A percentile compares a stretch with the other conserved stretches of the same genome.
Evolutionary conservation across 92 coral and sea anemone species (phyloP).

Genomic region (Chrysogorgia sp.): DNA sequence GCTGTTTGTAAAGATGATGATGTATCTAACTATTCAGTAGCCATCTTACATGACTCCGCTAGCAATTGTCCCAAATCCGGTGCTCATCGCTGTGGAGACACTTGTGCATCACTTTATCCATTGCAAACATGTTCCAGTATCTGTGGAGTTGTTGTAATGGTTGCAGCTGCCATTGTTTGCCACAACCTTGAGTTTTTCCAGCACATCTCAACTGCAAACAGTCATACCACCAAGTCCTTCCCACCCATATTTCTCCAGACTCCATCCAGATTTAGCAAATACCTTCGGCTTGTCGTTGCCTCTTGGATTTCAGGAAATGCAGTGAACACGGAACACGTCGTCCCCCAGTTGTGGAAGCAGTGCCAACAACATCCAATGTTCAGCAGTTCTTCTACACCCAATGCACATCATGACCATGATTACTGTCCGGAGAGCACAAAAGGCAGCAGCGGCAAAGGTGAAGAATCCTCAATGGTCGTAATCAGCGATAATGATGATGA

Average conservation of each 20-base stretch:
- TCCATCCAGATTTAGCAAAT: constrained; percentile 39
- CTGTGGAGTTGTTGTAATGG: constrained; percentile 50
- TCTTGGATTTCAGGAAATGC: constrained; percentile 48
- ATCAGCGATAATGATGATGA: no score
- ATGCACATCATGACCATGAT: neutral
- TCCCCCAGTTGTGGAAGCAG: constrained; percentile 17
- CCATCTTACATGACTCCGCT: constrained; percentile 13
- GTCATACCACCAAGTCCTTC: constrained; percentile 11
- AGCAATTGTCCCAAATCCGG: constrained; percentile 1
- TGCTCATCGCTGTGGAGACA: constrained; percentile 4
- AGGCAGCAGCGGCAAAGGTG: no score
- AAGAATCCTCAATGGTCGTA: no score
- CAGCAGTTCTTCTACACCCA: neutral
- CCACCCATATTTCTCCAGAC: constrained; percentile 40
- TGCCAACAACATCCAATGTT: neutral
- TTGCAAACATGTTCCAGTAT: constrained; percentile 42
- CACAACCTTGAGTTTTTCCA: constrained; percentile 24
- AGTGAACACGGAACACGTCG: constrained; percentile 33
- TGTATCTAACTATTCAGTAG: neutral
- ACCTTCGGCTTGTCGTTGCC: constrained; percentile 51
- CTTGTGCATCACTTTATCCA: constrained; percentile 44
- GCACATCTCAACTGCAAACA: constrained; percentile 34
- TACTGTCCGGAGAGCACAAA: no score
- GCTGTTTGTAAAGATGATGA: constrained; percentile 5
- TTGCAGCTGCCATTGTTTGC: constrained; percentile 52